These are phyloP conservation scores for Synergus umbraculus DNA, from an alignment of 2,888 invertebrate genomes.

Conservation along the genomic window DNA sequence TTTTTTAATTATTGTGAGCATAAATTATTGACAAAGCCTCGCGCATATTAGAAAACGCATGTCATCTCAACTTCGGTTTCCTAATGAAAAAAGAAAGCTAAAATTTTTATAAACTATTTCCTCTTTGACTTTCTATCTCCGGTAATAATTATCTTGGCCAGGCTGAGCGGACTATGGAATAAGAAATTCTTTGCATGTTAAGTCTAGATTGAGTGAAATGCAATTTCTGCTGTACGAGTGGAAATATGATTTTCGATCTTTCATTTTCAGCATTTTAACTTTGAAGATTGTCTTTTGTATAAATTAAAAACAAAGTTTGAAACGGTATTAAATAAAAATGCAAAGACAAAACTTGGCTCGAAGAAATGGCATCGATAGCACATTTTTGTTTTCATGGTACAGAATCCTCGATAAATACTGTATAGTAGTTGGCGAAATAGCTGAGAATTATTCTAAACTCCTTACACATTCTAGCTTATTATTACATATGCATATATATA, in stretches of 20 bases:
- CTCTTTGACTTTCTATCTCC: neutral
- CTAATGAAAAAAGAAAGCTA: neutral
- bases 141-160: neutral
- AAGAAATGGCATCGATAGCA: constrained; percentile 48
- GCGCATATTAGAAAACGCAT: too few relatives aligned
- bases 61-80: neutral
- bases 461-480: constrained; percentile 29
- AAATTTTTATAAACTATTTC: neutral
- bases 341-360: constrained; percentile 40
- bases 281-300: neutral
- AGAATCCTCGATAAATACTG: constrained; percentile 73
- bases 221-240: neutral
- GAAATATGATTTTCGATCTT: neutral
- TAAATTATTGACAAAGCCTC: too few relatives aligned
- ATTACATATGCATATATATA: constrained; percentile 62
- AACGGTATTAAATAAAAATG: neutral
- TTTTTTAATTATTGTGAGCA: too few relatives aligned
- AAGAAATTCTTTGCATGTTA: neutral
- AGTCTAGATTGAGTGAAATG: neutral
- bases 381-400: constrained; percentile 40
- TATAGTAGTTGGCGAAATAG: constrained; percentile 74
- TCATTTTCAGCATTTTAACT: neutral
- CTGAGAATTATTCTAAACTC: constrained; percentile 65
- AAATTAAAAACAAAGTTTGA: neutral
- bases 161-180: constrained; percentile 9